Evolutionary conservation across 2,888 invertebrate genomes (phyloP).

Genomic region (Drosophila merina): DNA sequence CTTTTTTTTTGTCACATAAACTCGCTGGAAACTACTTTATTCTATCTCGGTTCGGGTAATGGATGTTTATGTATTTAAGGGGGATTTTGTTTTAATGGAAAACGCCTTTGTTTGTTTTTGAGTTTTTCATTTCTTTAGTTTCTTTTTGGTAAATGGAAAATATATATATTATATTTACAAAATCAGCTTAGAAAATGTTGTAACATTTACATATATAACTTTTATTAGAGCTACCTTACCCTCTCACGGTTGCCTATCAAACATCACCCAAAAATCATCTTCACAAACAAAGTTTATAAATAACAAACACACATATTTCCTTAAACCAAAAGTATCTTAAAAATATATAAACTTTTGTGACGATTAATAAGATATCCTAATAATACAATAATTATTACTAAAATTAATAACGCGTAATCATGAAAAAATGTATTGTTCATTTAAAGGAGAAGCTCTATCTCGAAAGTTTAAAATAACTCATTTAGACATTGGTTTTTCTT

Average conservation of each 20-base stretch:
- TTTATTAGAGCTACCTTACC: too few species aligned
- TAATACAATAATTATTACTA: conserved; percentile 87
- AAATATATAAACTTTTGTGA: too few species aligned
- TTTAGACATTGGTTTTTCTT: conserved; percentile 85
- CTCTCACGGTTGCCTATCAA: too few species aligned
- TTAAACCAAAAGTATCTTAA: too few species aligned
- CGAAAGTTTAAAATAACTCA: conserved; percentile 86
- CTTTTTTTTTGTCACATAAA: neutral
- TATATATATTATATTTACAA: neutral
- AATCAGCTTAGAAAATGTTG: neutral
- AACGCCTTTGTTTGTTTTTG: neutral
- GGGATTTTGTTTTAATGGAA: neutral
- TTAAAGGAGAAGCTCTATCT: conserved; percentile 87
- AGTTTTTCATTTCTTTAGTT: neutral
- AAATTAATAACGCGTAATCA: conserved; percentile 87
- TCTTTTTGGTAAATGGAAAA: neutral
- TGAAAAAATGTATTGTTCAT: conserved; percentile 88
- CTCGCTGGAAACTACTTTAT: neutral
- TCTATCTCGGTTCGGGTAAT: neutral
- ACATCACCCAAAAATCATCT: too few species aligned
- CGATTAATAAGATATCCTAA: conserved; percentile 85
- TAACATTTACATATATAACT: too few species aligned
- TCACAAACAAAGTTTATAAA: too few species aligned
- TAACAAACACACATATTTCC: too few species aligned
- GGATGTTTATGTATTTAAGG: neutral